phyloP scores from a whole-genome alignment of 2,797 vertebrate species.

The Acanthurus leucopareius region DNA sequence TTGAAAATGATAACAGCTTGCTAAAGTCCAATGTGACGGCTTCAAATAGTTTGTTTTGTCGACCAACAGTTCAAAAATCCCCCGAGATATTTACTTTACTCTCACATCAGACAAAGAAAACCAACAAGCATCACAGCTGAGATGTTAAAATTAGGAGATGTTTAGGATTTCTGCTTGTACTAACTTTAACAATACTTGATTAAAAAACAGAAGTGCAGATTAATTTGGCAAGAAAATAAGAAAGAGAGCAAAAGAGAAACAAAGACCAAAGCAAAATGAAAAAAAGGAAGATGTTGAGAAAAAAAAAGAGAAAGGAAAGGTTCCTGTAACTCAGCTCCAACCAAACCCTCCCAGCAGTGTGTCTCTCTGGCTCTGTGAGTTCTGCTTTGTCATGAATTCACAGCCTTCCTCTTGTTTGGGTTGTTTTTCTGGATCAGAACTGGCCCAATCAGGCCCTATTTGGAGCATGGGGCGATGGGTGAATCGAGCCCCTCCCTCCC shows the following conservation, averaged over 20 bases:
- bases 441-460: constrained; percentile 63
- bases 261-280: too few relatives aligned
- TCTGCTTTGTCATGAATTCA: constrained; percentile 79
- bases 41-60: background rate
- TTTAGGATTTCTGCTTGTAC: background rate
- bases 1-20: too few relatives aligned
- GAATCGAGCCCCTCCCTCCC: constrained; percentile 42
- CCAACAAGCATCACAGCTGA: background rate
- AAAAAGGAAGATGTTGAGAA: too few relatives aligned
- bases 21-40: background rate
- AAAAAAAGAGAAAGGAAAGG: background rate
- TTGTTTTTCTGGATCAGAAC: constrained; percentile 68
- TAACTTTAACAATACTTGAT: background rate
- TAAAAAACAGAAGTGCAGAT: background rate
- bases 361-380: constrained; percentile 48
- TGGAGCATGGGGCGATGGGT: constrained; percentile 54
- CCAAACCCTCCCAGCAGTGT: constrained; percentile 44
- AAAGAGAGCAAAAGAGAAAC: background rate
- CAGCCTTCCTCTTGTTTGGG: constrained; percentile 70
- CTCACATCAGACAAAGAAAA: background rate
- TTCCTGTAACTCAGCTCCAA: constrained; percentile 40
- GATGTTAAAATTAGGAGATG: background rate
- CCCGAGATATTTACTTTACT: background rate
- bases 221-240: background rate
- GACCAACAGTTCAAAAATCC: background rate